Evolutionary conservation across 1,140 invertebrate species (phyloP).

Genomic region (Papilio polytes): DNA sequence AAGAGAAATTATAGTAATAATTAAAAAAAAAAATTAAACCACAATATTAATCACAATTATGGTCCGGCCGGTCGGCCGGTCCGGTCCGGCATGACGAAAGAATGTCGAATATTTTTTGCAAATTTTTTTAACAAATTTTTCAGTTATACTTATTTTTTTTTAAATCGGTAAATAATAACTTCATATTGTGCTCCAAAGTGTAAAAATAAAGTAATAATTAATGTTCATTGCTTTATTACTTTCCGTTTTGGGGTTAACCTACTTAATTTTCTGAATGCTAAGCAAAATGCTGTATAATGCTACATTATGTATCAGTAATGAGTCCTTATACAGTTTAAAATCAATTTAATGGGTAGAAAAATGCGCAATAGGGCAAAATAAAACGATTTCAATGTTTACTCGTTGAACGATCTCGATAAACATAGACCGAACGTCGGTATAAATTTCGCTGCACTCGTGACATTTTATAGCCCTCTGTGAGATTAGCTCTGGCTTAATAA

Average conservation of each 20-base stretch:
- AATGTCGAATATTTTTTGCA: not conserved
- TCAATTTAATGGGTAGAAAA: not conserved
- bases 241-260: no score
- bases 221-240: no score
- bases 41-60: no score
- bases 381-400: not conserved
- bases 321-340: not conserved
- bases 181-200: no score
- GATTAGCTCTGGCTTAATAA: conserved; percentile 13
- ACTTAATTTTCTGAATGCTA: not conserved
- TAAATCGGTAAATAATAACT: no score
- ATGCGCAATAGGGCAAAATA: not conserved
- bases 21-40: no score
- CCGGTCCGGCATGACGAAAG: no score
- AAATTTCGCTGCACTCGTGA: conserved; percentile 12
- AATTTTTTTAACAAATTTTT: not conserved
- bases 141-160: not conserved
- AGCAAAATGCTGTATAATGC: not conserved
- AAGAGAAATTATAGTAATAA: not conserved
- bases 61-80: no score
- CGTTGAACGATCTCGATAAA: conserved; percentile 2
- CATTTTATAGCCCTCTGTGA: conserved; percentile 14
- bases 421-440: conserved; percentile 18
- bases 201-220: no score
- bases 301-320: not conserved